Base-by-base conservation (phyloP, 1,140 invertebrate genomes). In the Aphis craccivora region DNA sequence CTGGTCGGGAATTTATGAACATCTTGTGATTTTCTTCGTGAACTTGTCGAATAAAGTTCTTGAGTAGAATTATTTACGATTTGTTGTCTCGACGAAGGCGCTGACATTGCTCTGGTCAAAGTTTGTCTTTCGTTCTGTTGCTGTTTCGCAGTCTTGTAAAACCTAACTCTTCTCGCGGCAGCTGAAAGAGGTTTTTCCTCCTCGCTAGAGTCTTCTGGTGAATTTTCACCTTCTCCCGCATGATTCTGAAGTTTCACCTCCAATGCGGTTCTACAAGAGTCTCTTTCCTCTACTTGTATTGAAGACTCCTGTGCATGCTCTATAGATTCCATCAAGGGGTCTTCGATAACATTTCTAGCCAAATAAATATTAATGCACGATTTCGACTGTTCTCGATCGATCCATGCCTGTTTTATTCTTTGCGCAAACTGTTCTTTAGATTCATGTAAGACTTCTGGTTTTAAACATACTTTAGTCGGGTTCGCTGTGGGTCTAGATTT, bases 341-440 rank as follows among this genome's bases (percentile, higher is more conserved):
- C 51, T 51, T 94, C 94, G 30, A 93, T 23, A 35, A 83, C 90
- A 67, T 94, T 95, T 43, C 95, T 96, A 0, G 96, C 95, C 25
- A 96, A 94, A 93, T 96, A 96, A 23, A 96, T 96, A 81, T 96
- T 95, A 30, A 96, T 95, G 89, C 96, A 96, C 0, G 95, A 95
- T 94, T 95, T 96, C 25, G 95, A 95, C 40, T 95, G 95, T 86
- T 96, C 95, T 2, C 95, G 94, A 18, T 96, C 95, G 89, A 96
- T 95, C 96, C 96, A 96, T 0, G 96, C 96, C 8, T 95, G 94
- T 84, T 95, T 94, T 53, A 96, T 93, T 90, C 96, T 95, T 91
- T 96, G 95, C 0, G 96, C 95, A 11, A 96, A 94, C 90, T 96
- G 95, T 90, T 96, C 95, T 51, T 96, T 95, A 0, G 96, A 95